Percentiles rank a stretch among this genome's conserved stretches.
Conservation (phyloP, 2,797 vertebrate species). For the Malurus leucopterus region DNA sequence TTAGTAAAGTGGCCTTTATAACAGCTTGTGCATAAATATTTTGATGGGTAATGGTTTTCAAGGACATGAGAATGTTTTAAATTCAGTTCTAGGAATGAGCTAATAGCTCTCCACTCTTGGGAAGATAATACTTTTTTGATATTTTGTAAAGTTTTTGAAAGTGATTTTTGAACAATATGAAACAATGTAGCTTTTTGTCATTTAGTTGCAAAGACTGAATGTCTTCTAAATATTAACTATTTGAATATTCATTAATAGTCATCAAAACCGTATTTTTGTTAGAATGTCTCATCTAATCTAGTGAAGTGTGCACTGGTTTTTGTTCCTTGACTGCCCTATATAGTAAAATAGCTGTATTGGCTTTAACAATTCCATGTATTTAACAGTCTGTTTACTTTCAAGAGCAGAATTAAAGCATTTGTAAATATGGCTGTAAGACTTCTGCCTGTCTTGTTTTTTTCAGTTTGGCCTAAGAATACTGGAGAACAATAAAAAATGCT, state of each 20-base stretch:
- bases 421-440: neutral
- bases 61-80: constrained; percentile 12
- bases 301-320: neutral
- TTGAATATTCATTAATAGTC: neutral
- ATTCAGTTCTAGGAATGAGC: neutral
- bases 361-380: neutral
- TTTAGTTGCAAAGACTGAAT: neutral
- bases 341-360: neutral
- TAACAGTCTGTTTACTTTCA: neutral
- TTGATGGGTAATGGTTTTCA: constrained; percentile 15
- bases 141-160: constrained; percentile 3
- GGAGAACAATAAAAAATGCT: neutral
- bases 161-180: neutral
- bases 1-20: neutral
- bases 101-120: neutral
- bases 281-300: neutral
- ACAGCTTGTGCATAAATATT: constrained; percentile 22
- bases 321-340: neutral
- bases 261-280: neutral
- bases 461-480: neutral
- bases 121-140: neutral
- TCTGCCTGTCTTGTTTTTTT: neutral
- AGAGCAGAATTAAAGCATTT: neutral
- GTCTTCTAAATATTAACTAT: neutral
- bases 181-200: neutral